phyloP scores from a whole-genome alignment of 2,113 vertebrate genomes.

The Saguinus midas region DNA sequence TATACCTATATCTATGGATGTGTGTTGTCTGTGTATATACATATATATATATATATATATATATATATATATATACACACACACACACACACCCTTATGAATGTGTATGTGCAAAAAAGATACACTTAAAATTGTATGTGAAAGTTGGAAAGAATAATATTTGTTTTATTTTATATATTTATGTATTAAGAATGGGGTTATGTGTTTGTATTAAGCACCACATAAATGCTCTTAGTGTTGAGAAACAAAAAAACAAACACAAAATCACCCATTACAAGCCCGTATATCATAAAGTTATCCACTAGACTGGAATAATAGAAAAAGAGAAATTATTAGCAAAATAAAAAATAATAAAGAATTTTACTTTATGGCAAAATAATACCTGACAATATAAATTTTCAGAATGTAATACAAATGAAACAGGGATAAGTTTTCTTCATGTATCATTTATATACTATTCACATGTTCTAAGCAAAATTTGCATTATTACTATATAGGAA shows the following conservation, averaged over 20 bases:
- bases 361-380: not conserved
- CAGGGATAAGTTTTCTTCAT: not conserved
- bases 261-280: not conserved
- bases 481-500: not conserved
- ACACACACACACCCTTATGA: too few species aligned
- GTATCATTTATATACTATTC: not conserved
- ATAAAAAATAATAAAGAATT: not conserved
- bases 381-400: not conserved
- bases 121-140: not conserved
- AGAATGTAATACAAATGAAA: not conserved
- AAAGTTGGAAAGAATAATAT: not conserved
- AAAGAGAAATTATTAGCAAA: not conserved
- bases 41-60: too few species aligned
- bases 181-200: not conserved
- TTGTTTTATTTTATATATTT: not conserved
- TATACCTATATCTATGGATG: not conserved
- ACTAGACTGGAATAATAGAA: not conserved
- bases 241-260: not conserved
- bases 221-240: not conserved
- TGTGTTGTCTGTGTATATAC: not conserved
- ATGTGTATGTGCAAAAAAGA: not conserved
- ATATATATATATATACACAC: too few species aligned
- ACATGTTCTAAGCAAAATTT: not conserved
- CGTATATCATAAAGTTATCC: not conserved
- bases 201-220: not conserved